Evolutionary conservation across 2,113 vertebrate genomes (phyloP), one percentile per base, ranked within the genome.

Genomic region (Caloenas nicobarica): DNA sequence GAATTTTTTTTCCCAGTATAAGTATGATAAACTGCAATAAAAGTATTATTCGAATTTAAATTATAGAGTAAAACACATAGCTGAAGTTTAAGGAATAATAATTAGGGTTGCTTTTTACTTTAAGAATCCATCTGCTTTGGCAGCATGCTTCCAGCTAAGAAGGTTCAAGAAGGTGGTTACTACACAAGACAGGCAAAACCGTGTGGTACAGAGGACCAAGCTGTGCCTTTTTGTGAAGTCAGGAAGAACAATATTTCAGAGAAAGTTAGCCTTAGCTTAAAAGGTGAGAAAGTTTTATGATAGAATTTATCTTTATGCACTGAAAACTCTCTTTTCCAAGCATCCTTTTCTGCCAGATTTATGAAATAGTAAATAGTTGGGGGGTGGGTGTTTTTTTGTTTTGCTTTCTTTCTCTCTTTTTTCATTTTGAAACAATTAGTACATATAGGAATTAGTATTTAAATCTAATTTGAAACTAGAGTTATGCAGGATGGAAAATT

Each of bases 381-480:
- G 44, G 18, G 17, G 44, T 8, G 44, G 4, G 44, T 46, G 44
- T 19, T 19, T 13, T 34, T n/a, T 54, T 5, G 21, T 13, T 8
- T 7, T 5, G 62, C 74, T 33, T 10, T 17, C 11, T 57, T 40
- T 4, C 19, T 64, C 48, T 48, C 2, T 48, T 79, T 29, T 71
- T 29, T 11, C 15, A 36, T 68, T 97, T 91, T 90, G 29, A 96
- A 96, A 46, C 40, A 86, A 81, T 86, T 71, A 72, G 28, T 51
- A 53, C 38, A 48, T 64, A 10, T n/a, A 57, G 87, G 48, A 94
- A 79, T 84, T 56, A 79, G 15, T 74, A 40, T 96, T 91, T 74
- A 68, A 93, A 78, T 71, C 26, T 91, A 76, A 90, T 96, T 95
- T 76, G 50, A 95, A 91, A 66, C 86, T 73, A 34, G 56, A 71